These are phyloP conservation scores for Zootoca vivipara DNA, from an alignment of 2,113 vertebrate species.

Conservation along the genomic window DNA sequence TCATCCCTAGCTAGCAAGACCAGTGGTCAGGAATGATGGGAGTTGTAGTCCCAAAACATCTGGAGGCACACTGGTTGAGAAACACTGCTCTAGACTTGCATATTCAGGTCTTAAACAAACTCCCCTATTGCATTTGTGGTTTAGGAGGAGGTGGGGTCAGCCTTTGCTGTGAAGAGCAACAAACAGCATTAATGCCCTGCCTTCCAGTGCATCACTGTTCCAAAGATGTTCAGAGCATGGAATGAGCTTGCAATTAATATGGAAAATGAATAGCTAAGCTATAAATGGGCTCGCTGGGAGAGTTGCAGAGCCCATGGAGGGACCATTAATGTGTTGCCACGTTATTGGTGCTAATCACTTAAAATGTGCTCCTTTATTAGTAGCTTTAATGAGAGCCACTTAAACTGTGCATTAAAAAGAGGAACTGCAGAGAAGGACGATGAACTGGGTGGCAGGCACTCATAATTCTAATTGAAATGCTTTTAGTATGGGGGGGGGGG, in stretches of 20 bases:
- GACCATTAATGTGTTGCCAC: conserved; percentile 68
- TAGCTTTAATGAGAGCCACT: conserved; percentile 79
- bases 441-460: conserved; percentile 65
- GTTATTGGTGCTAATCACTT: conserved; percentile 78
- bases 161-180: background rate
- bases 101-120: background rate
- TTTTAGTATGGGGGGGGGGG: conserved; percentile 56
- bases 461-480: conserved; percentile 74
- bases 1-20: too few species aligned
- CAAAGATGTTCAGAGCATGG: conserved; percentile 26
- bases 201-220: rapidly evolving
- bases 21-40: too few species aligned
- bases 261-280: conserved; percentile 71
- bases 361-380: conserved; percentile 77
- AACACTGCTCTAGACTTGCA: background rate
- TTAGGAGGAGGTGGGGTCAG: background rate
- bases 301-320: conserved; percentile 60
- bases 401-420: conserved; percentile 76
- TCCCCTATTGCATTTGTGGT: background rate
- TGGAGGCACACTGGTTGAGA: too few species aligned
- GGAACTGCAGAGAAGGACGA: conserved; percentile 63
- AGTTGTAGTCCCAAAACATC: too few species aligned
- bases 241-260: conserved; percentile 56
- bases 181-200: rapidly evolving
- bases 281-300: conserved; percentile 69